Evolutionary conservation across 2,888 invertebrate genomes (phyloP).

Genomic region (Eilema depressum): DNA sequence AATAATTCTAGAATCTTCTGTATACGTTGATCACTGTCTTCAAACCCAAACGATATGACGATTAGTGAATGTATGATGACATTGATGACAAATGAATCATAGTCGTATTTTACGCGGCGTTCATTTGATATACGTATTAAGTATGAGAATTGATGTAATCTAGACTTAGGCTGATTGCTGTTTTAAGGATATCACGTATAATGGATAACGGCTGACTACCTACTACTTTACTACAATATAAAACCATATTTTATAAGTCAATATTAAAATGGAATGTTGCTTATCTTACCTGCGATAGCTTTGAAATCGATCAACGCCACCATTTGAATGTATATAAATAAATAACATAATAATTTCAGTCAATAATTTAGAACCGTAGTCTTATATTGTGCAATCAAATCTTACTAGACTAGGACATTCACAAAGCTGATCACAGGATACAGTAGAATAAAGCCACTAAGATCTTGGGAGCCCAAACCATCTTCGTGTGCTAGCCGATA

Average conservation of each 20-base stretch:
- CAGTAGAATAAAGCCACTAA: too few species aligned
- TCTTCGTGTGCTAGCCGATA: too few species aligned
- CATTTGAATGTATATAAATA: slow-evolving; percentile 17
- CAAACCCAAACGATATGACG: neutral
- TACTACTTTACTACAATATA: neutral
- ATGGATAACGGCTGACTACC: neutral
- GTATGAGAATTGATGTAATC: slow-evolving; percentile 1
- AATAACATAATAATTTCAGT: neutral
- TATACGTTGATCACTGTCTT: neutral
- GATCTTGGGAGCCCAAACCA: too few species aligned
- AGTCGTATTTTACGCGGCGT: neutral
- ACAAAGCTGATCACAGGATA: too few species aligned
- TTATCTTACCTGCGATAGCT: slow-evolving; percentile 23
- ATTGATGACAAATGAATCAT: neutral
- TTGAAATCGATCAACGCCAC: slow-evolving; percentile 17
- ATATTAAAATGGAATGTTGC: slow-evolving; percentile 5
- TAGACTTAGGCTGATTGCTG: neutral
- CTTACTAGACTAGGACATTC: neutral
- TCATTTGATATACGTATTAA: neutral
- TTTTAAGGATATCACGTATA: neutral
- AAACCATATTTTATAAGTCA: neutral
- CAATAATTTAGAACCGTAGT: neutral
- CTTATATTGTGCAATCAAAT: neutral
- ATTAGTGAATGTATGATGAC: neutral
- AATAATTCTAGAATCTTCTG: neutral